Evolutionary conservation across 1,140 invertebrate genomes (phyloP).

Genomic region (Daktulosphaira vitifoliae): DNA sequence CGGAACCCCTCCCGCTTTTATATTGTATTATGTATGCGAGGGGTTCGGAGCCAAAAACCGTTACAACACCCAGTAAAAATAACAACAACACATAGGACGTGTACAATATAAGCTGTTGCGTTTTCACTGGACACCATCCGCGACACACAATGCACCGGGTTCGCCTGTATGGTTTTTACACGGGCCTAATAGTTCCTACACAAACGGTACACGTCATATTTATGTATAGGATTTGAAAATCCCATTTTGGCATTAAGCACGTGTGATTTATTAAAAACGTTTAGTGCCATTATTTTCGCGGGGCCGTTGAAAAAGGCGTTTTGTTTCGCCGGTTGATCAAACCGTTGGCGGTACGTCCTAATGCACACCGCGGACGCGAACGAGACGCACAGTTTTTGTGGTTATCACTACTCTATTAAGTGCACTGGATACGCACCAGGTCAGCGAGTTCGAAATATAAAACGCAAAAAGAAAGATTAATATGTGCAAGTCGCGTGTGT

Average conservation of each 20-base stretch:
- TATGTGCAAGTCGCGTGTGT: no score
- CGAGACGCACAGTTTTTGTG: no score
- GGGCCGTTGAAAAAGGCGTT: conserved; percentile 20
- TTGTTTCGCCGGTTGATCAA: no score
- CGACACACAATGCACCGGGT: neutral
- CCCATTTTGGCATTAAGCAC: conserved; percentile 9
- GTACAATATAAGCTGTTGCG: conserved; percentile 21
- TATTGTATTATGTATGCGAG: neutral
- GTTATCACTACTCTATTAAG: no score
- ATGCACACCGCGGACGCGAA: no score
- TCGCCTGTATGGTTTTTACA: no score
- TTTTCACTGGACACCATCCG: conserved; percentile 3
- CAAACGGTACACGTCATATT: neutral
- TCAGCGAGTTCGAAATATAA: no score
- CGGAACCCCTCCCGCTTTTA: conserved; percentile 11
- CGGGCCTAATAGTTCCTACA: neutral
- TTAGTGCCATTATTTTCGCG: neutral
- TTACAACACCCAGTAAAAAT: conserved; percentile 31
- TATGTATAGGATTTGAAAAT: neutral
- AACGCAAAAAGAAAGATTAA: no score
- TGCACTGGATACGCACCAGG: no score
- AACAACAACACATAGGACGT: neutral
- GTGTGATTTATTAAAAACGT: conserved; percentile 31
- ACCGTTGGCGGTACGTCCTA: no score
- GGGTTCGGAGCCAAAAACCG: conserved; percentile 28